These are phyloP conservation scores for Otolemur garnettii DNA, from an alignment of 2,113 vertebrate species.

Conservation along the genomic window DNA sequence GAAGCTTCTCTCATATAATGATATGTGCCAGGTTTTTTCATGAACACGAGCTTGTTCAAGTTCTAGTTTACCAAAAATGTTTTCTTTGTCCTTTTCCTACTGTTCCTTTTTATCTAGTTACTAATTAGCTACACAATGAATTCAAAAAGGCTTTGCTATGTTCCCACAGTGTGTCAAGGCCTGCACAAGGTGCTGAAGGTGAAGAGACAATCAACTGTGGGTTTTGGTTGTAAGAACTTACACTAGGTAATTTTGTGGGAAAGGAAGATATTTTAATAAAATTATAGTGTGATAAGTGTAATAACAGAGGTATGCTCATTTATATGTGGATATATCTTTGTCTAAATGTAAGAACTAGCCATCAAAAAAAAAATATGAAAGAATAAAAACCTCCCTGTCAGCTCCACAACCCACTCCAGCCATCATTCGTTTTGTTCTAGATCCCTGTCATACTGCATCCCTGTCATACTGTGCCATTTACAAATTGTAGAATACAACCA, in stretches of 20 bases:
- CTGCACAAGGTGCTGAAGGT: not conserved
- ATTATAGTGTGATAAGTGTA: not conserved
- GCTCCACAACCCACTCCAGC: not conserved
- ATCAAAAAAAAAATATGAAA: not conserved
- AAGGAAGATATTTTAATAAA: not conserved
- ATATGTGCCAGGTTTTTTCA: not conserved
- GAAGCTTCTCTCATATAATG: not conserved
- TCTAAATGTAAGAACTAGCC: not conserved
- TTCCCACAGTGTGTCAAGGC: not conserved
- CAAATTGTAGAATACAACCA: not conserved
- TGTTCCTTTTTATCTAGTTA: not conserved
- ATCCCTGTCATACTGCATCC: not conserved
- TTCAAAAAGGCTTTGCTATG: not conserved
- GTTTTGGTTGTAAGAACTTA: not conserved
- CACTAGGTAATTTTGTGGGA: not conserved
- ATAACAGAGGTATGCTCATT: not conserved
- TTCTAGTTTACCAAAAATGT: not conserved
- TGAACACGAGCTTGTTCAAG: not conserved
- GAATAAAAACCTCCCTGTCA: not conserved
- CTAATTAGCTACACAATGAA: not conserved
- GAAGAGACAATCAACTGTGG: not conserved
- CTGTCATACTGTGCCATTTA: not conserved
- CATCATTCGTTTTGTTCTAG: not conserved
- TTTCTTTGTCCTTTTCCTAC: not conserved
- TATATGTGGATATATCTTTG: not conserved